Conservation (phyloP, 2,797 vertebrate species). For the Pipistrellus kuhlii region DNA sequence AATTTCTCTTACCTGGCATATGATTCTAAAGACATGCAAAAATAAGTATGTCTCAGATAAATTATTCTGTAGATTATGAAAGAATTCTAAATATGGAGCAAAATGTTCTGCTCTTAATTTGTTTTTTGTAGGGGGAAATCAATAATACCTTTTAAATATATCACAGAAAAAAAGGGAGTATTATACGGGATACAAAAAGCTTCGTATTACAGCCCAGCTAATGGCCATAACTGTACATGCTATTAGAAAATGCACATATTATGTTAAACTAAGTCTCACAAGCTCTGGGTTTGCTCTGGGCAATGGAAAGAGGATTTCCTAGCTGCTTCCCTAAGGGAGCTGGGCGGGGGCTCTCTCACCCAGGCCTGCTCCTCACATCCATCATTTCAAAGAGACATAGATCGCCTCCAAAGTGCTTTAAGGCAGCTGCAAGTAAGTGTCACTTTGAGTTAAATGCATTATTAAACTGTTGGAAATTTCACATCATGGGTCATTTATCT, state of each 20-base stretch:
- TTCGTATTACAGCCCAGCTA: conserved; percentile 70
- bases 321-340: conserved; percentile 82
- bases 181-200: conserved; percentile 80
- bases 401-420: conserved; percentile 90
- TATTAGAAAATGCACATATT: conserved; percentile 79
- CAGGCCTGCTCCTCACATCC: conserved; percentile 86
- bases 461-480: conserved; percentile 92
- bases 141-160: conserved; percentile 79
- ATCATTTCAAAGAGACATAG: conserved; percentile 91
- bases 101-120: conserved; percentile 64
- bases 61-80: conserved; percentile 72
- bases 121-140: conserved; percentile 57
- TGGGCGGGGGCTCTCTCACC: conserved; percentile 78
- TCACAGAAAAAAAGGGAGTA: conserved; percentile 81
- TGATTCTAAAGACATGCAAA: conserved; percentile 60
- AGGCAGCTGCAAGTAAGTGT: conserved; percentile 97
- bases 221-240: conserved; percentile 82
- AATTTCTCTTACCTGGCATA: not conserved
- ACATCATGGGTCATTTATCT: conserved; percentile 91
- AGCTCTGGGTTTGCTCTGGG: conserved; percentile 85
- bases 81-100: conserved; percentile 78
- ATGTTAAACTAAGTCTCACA: conserved; percentile 86
- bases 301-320: conserved; percentile 87
- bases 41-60: conserved; percentile 41
- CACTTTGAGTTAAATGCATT: conserved; percentile 96